phyloP scores from a whole-genome alignment of 2,113 vertebrate genomes.

The Scomber japonicus region DNA sequence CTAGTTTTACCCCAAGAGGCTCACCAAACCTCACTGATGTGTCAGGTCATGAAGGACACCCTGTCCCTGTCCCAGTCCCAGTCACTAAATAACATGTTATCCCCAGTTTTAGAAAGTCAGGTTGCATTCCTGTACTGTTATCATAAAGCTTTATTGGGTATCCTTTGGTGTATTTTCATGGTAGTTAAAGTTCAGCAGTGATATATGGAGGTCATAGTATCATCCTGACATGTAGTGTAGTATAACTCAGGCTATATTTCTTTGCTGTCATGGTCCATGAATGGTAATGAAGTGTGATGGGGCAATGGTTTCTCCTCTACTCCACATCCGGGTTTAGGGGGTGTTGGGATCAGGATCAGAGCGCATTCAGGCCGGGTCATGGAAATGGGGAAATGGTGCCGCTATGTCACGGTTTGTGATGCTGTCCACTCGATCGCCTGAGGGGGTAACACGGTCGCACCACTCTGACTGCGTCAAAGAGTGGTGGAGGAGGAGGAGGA shows the following conservation, averaged over 20 bases:
- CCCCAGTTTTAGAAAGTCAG: neutral
- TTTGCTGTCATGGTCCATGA: neutral
- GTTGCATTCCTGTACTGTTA: neutral
- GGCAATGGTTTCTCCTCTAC: constrained; percentile 42
- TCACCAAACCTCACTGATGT: constrained; percentile 17
- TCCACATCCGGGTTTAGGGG: constrained; percentile 16
- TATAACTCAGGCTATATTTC: neutral
- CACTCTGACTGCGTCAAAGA: constrained; percentile 59
- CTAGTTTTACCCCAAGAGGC: neutral
- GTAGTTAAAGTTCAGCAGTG: neutral
- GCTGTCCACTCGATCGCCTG: constrained; percentile 38
- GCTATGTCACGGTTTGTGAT: constrained; percentile 48
- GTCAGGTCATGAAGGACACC: constrained; percentile 51
- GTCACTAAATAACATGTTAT: constrained; percentile 9
- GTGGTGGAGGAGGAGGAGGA: constrained; percentile 12
- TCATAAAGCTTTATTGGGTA: neutral
- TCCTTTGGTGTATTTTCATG: neutral
- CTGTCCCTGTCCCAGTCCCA: constrained; percentile 19
- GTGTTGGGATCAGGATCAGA: constrained; percentile 9
- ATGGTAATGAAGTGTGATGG: constrained; percentile 18
- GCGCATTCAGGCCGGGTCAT: constrained; percentile 7
- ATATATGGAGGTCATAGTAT: neutral
- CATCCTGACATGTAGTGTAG: neutral
- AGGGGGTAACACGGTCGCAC: constrained; percentile 43
- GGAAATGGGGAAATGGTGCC: constrained; percentile 55